A percentile compares a stretch with the other conserved stretches of the same genome.
These are phyloP conservation scores for Melanostoma mellinum DNA, from an alignment of 2,888 invertebrate species.

Conservation along the genomic window DNA sequence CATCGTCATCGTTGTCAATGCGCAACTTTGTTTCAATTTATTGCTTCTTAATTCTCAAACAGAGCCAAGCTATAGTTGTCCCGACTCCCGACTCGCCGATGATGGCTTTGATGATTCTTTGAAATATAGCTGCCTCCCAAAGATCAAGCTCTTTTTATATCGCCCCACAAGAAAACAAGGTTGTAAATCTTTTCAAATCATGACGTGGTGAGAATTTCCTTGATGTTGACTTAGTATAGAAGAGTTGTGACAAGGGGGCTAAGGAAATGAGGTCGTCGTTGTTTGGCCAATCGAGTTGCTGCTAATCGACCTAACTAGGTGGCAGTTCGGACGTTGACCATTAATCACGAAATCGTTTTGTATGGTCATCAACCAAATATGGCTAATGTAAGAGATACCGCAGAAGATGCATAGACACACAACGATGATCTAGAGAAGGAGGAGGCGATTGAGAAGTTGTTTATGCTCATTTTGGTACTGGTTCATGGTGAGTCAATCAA, in stretches of 20 bases:
- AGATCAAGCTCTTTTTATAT: constrained; percentile 24
- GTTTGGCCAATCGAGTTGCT: constrained; percentile 51
- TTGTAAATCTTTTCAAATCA: constrained; percentile 58
- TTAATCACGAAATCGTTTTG: constrained; percentile 55
- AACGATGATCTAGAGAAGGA: constrained; percentile 28
- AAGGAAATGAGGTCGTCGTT: constrained; percentile 58
- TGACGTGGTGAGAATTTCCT: constrained; percentile 61
- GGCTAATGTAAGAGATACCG: constrained; percentile 65
- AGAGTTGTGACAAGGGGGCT: constrained; percentile 4
- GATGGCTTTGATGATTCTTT: constrained; percentile 38
- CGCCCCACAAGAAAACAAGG: constrained; percentile 22
- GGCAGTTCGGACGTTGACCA: constrained; percentile 56
- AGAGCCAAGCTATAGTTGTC: constrained; percentile 6
- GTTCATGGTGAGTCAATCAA: constrained; percentile 59
- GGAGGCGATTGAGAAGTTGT: constrained; percentile 14
- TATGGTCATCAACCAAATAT: constrained; percentile 62
- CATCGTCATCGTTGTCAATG: constrained; percentile 51
- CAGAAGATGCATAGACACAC: constrained; percentile 1
- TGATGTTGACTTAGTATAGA: constrained; percentile 2
- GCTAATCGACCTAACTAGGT: constrained; percentile 46
- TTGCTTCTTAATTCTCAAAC: constrained; percentile 33
- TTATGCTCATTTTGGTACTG: constrained; percentile 25
- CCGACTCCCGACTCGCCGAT: not conserved
- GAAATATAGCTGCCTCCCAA: constrained; percentile 45
- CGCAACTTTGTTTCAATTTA: constrained; percentile 58